phyloP scores from a whole-genome alignment of 2,888 invertebrate species.

The Hermaeophaga mercurialis region DNA sequence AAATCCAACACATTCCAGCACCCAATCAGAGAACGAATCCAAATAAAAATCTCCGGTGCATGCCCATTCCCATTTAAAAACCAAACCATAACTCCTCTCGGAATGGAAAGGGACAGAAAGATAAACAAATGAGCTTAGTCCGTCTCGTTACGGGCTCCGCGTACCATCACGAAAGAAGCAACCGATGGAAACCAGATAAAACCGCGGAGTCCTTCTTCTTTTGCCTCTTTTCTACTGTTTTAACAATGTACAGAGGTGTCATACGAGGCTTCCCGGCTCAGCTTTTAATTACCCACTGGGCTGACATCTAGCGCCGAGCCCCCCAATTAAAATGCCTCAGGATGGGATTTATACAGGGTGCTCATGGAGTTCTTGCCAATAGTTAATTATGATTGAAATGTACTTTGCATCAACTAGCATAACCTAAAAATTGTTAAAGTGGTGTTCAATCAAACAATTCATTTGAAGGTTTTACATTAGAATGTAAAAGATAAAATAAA shows the following conservation, averaged over 20 bases:
- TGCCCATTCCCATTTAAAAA: constrained; percentile 24
- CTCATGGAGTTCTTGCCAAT: no score
- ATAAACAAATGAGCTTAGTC: constrained; percentile 57
- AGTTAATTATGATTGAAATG: no score
- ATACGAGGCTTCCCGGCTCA: constrained; percentile 56
- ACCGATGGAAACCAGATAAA: constrained; percentile 48
- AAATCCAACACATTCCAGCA: no score
- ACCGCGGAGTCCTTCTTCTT: constrained; percentile 38
- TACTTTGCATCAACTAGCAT: no score
- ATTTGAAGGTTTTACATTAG: no score
- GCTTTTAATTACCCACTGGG: constrained; percentile 55
- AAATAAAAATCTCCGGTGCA: no score
- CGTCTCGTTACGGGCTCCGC: constrained; percentile 51
- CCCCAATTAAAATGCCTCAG: constrained; percentile 55
- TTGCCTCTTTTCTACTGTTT: constrained; percentile 25
- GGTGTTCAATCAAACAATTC: no score
- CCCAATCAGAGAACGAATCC: no score
- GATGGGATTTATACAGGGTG: constrained; percentile 3
- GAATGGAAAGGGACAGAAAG: constrained; percentile 20
- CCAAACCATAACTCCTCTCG: constrained; percentile 25
- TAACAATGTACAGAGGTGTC: constrained; percentile 59
- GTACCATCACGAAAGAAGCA: constrained; percentile 53
- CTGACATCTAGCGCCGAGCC: constrained; percentile 57
- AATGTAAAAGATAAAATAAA: no score
- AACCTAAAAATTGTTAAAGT: no score